Conservation (phyloP, 2,888 invertebrate species). For the Unio pictorum region DNA sequence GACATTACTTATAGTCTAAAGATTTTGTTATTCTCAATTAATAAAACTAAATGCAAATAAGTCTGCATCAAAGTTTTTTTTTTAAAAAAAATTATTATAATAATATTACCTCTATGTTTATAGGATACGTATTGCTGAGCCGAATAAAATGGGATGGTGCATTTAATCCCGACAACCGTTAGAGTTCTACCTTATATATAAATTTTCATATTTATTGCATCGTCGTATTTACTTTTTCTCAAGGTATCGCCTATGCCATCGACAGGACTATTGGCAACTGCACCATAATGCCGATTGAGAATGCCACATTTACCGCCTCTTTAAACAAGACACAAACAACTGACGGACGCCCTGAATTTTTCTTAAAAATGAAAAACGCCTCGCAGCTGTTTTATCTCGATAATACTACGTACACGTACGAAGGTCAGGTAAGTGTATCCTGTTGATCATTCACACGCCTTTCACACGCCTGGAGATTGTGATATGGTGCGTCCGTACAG, state of each 20-base stretch:
- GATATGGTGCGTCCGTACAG: too few species aligned
- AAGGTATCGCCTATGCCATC: conserved; percentile 58
- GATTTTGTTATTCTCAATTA: too few species aligned
- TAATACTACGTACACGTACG: conserved; percentile 44
- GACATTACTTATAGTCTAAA: too few species aligned
- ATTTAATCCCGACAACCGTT: too few species aligned
- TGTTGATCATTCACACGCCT: too few species aligned
- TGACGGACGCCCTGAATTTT: conserved; percentile 15
- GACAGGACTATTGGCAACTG: conserved; percentile 53
- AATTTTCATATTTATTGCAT: background rate
- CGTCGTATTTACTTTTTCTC: conserved; percentile 2
- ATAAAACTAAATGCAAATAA: too few species aligned
- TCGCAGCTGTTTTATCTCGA: conserved; percentile 47
- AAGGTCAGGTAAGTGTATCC: conserved; percentile 41
- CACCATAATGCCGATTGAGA: conserved; percentile 47
- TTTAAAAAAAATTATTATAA: too few species aligned
- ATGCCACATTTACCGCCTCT: conserved; percentile 42
- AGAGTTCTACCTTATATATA: too few species aligned
- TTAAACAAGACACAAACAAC: conserved; percentile 14
- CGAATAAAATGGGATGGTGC: too few species aligned
- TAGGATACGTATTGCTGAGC: too few species aligned
- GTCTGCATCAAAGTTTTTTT: too few species aligned
- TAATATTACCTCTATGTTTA: too few species aligned
- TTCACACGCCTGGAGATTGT: background rate
- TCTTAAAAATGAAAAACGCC: conserved; percentile 43